Base-by-base conservation (phyloP, 2,888 invertebrate genomes). In the Ophioninae sp. region DNA sequence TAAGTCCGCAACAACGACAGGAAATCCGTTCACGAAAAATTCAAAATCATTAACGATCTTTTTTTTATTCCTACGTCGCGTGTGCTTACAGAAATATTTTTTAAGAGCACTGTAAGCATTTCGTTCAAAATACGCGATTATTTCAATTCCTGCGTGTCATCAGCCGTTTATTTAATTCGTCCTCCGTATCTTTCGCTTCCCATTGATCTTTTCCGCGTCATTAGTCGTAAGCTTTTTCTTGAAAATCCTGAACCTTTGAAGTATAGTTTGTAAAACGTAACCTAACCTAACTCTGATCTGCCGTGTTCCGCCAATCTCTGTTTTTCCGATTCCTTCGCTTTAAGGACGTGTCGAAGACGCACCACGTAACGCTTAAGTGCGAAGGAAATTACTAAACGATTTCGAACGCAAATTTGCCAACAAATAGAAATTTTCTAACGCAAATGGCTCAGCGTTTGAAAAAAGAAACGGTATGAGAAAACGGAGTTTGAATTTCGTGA, bases 41-140 rank as follows among this genome's bases (percentile, higher is more conserved):
- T 51, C 41, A 51, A 68, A 68, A 10, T 68, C 44, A 7, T 22
- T 23, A 1, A 23, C 20, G 13, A 30, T 23, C n/a, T 23, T 23
- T 39, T 23, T 23, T 39, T 6, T 10, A 17, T 51, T 9, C n/a
- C 22, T 9, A 51, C 41, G 1, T 20, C 20, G 10, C 5, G n/a
- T 67, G 51, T 39, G 76, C 79, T 79, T 69, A 58, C 76, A 79
- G 83, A n/a, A 79, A 71, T n/a, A 79, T 22, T 63, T 2, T 63
- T 72, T 7, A 30, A 63, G 71, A 20, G 83, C 76, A 83, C 79
- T 79, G 67, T 73, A 64, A 23, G 75, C 72, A 76, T 67, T 77
- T 23, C n/a, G 65, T 41, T 22, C 20, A 44, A 67, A 67, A 20
- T 59, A 20, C 59, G 51, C 51, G 17, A 51, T 17, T 13, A 51